Conservation (phyloP, 2,113 vertebrate genomes). For the rabbit (Oryctolagus cuniculus) region DNA sequence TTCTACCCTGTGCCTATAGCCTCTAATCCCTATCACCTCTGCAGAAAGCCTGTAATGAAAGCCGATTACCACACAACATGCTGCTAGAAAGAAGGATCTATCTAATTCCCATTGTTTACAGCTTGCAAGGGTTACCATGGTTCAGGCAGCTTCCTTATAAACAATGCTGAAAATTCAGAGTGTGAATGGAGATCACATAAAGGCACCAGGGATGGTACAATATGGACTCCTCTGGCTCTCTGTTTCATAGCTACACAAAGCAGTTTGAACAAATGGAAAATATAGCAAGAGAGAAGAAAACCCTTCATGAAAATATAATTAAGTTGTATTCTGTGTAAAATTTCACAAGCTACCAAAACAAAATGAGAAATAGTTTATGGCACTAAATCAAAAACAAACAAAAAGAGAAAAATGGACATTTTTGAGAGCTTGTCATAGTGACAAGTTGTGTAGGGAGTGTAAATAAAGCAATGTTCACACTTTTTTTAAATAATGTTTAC, state of each 20-base stretch:
- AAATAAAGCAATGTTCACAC: background rate
- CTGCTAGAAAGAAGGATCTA: constrained; percentile 81
- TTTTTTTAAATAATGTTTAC: background rate
- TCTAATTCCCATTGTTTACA: constrained; percentile 84
- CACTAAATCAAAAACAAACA: background rate
- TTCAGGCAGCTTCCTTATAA: constrained; percentile 86
- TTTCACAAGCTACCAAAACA: constrained; percentile 43
- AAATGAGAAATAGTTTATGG: background rate
- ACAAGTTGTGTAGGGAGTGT: background rate
- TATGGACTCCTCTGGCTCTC: constrained; percentile 77
- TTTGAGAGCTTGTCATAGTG: background rate
- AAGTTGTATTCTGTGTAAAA: constrained; percentile 5
- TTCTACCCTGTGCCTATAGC: constrained; percentile 54
- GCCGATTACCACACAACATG: constrained; percentile 82
- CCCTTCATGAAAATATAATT: background rate
- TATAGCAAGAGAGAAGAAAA: background rate
- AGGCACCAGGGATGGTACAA: constrained; percentile 77
- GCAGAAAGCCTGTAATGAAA: constrained; percentile 84
- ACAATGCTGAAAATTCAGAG: constrained; percentile 74
- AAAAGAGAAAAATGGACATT: background rate
- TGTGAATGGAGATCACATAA: constrained; percentile 83
- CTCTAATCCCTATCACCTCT: constrained; percentile 71
- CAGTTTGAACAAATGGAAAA: background rate
- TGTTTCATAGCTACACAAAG: constrained; percentile 63
- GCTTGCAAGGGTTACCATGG: constrained; percentile 89